These are phyloP conservation scores for Semnornis frantzii DNA, from an alignment of 2,113 vertebrate genomes.

Conservation along the genomic window DNA sequence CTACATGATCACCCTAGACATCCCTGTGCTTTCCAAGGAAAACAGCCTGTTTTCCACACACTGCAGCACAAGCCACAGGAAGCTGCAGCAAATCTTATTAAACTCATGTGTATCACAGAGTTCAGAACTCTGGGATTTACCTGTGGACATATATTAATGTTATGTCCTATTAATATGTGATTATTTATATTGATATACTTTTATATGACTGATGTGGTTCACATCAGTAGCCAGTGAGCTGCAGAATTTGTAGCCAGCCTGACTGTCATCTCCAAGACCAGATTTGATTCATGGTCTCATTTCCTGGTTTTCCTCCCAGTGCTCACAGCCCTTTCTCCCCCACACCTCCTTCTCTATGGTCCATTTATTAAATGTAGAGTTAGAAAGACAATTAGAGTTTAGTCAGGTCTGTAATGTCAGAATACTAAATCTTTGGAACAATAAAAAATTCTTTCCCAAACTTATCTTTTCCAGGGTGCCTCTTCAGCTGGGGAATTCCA, in stretches of 20 bases:
- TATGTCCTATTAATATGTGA: conserved; percentile 1
- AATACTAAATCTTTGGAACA: conserved; percentile 20
- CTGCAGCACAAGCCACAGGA: neutral
- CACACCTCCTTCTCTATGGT: neutral
- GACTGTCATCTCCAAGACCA: conserved; percentile 47
- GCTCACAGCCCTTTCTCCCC: neutral
- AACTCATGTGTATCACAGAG: neutral
- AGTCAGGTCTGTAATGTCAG: conserved; percentile 25
- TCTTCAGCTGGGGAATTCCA: neutral
- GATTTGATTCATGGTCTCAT: conserved; percentile 69
- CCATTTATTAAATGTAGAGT: conserved; percentile 59
- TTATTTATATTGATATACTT: conserved; percentile 30
- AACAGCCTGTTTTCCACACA: neutral
- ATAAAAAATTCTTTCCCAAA: conserved; percentile 8
- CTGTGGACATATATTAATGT: neutral
- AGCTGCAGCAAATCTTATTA: neutral
- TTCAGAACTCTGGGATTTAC: neutral
- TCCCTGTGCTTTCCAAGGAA: neutral
- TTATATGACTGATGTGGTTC: conserved; percentile 10
- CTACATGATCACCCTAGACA: neutral
- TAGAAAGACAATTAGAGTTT: conserved; percentile 60
- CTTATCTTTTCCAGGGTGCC: neutral
- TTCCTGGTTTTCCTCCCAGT: conserved; percentile 45
- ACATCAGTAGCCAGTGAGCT: neutral
- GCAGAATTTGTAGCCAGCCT: conserved; percentile 17